These are phyloP conservation scores for Stichopus horrens DNA, from an alignment of 53 echinoderm and acorn worm species.

Conservation along the genomic window DNA sequence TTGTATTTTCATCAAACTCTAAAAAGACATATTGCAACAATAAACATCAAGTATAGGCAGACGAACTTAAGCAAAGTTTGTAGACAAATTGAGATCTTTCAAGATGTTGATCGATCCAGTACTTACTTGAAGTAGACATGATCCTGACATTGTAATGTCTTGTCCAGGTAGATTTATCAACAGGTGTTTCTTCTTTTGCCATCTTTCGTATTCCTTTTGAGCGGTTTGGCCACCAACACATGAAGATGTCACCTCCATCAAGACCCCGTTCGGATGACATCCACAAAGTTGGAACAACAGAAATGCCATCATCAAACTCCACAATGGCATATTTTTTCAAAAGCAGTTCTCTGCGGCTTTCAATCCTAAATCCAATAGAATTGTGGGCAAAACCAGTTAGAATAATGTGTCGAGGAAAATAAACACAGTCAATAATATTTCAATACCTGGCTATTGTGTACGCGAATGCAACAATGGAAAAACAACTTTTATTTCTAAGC, in stretches of 20 bases:
- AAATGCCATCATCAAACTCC: slow-evolving; percentile 8
- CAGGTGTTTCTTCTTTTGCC: neutral
- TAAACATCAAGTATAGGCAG: too few relatives aligned
- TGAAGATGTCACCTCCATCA: neutral
- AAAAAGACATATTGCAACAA: too few relatives aligned
- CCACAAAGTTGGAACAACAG: slow-evolving; percentile 11
- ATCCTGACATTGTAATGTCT: neutral
- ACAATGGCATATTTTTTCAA: neutral
- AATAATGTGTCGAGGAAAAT: neutral
- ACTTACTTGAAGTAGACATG: slow-evolving; percentile 4
- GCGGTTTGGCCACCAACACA: slow-evolving; percentile 8
- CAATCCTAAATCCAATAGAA: too few relatives aligned
- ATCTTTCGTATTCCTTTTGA: neutral
- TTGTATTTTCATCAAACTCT: too few relatives aligned
- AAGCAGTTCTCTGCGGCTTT: neutral
- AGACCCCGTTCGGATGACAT: neutral
- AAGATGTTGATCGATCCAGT: neutral
- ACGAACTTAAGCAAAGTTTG: too few relatives aligned
- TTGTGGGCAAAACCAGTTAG: too few relatives aligned
- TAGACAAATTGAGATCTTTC: too few relatives aligned
- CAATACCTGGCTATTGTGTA: neutral
- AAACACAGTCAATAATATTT: too few relatives aligned
- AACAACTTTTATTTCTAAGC: neutral
- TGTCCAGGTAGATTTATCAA: neutral
- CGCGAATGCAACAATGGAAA: neutral